Base-by-base conservation (phyloP, 2,888 invertebrate species). In the Melikaiella ostensackeni region DNA sequence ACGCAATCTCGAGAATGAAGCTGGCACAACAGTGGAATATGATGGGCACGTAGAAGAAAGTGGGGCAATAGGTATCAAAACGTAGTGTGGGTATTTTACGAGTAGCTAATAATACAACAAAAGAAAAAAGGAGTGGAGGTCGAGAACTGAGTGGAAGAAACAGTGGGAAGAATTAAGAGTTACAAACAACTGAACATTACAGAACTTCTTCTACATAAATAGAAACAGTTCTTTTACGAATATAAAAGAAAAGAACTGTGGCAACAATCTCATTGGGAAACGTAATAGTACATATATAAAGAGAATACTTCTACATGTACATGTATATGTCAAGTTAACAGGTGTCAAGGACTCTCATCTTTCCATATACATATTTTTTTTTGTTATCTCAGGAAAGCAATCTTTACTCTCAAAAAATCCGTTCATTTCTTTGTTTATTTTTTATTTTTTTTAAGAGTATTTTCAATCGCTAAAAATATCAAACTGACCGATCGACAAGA, bases 61-160 rank as follows among this genome's bases (percentile, higher is more conserved):
- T 70, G 30, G 70, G 46, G 70, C 50, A 70, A 46, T 70, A 70
- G 70, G 46, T 70, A 70, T 70, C 46, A 70, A 70, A 66, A 70
- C 46, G 50, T 30, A n/a, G 70, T 50, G 70, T 70, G 70, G 70
- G 70, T 70, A 50, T 70, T 70, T 70, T 50, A 70, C 50, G 70
- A 70, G 70, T 70, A 50, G 50, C 70, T 70, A 70, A 70, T 70
- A 70, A 70, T 70, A 70, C 46, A 66, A 66, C 42, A 30, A 70
- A n/a, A 70, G 70, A 50, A 70, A 70, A 66, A 70, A 46, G 50
- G 8, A 70, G 27, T n/a, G 70, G 70, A 70, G 70, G 70, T 70
- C 70, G 70, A 70, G 70, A 70, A 50, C 70, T 50, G 70, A 50
- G 46, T 46, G 30, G 27, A 70, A 30, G 27, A 66, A 66, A n/a